A percentile compares a stretch with the other conserved stretches of the same genome.
phyloP scores from a whole-genome alignment of 2,113 vertebrate species.

The Epinephelus cyanopodus region DNA sequence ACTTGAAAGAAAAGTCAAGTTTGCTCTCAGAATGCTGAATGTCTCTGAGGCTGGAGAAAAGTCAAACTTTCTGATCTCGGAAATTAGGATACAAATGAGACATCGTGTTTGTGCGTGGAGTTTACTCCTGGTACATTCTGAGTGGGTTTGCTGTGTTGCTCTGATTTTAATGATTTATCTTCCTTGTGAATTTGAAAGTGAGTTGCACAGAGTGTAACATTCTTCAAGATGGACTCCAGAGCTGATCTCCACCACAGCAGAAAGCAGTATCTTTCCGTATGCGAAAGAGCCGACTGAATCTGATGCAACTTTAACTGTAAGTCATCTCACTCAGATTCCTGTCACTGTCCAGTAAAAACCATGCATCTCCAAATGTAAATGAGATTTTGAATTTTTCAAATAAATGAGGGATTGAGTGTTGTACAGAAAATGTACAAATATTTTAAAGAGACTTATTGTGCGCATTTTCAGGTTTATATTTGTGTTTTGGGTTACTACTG shows the following conservation, averaged over 20 bases:
- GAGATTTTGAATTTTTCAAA: not conserved
- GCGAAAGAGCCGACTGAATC: slow-evolving; percentile 81
- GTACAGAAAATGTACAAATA: not conserved
- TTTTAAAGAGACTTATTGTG: too few species aligned
- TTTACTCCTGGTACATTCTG: not conserved
- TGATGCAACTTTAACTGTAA: slow-evolving; percentile 81
- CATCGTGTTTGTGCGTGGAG: not conserved
- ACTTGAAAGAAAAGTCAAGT: not conserved
- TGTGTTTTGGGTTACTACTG: too few species aligned
- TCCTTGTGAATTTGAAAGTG: slow-evolving; percentile 81
- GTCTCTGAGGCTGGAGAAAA: not conserved
- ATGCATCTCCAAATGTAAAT: not conserved
- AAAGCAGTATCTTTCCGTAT: slow-evolving; percentile 85
- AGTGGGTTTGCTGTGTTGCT: not conserved
- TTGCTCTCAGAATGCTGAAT: not conserved
- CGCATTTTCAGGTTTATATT: too few species aligned
- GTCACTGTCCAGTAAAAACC: not conserved
- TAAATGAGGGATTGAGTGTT: not conserved
- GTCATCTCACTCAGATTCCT: not conserved
- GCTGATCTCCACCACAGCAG: slow-evolving; percentile 18
- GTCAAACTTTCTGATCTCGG: slow-evolving; percentile 1
- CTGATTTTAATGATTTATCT: not conserved
- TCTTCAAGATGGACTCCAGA: slow-evolving; percentile 92
- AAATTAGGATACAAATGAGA: slow-evolving; percentile 23
- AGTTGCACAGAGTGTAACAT: slow-evolving; percentile 88